Percentiles rank a stretch among this genome's conserved stretches.
phyloP scores from a whole-genome alignment of 2,797 vertebrate genomes.

The Carcharodon carcharias region DNA sequence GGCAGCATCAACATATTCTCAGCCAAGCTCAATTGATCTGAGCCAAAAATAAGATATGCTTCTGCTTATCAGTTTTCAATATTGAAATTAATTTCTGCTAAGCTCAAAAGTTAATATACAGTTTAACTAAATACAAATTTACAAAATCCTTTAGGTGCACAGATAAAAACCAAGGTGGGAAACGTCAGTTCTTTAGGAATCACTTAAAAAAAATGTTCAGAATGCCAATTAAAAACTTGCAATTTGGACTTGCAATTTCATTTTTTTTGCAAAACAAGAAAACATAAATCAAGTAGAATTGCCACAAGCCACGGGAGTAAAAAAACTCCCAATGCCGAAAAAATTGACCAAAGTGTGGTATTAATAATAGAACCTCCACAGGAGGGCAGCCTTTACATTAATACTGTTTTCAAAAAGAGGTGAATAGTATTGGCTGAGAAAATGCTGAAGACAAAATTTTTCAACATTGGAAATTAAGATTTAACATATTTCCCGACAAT shows the following conservation, averaged over 20 bases:
- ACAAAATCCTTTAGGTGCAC: neutral
- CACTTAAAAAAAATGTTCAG: neutral
- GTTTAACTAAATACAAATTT: neutral
- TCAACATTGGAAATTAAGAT: neutral
- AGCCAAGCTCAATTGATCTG: neutral
- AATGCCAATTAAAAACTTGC: neutral
- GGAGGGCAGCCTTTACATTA: slow-evolving; percentile 7
- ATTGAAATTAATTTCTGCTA: neutral
- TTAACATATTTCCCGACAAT: neutral
- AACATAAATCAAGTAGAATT: neutral
- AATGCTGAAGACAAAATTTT: neutral
- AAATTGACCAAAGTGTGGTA: neutral
- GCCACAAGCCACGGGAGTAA: neutral
- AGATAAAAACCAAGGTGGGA: neutral
- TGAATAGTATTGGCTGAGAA: neutral
- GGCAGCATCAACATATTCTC: neutral
- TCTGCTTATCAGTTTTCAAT: neutral
- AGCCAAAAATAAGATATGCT: neutral
- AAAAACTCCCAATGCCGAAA: too few species aligned
- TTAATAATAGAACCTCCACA: neutral
- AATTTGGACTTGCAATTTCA: neutral
- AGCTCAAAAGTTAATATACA: neutral
- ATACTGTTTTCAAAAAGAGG: neutral
- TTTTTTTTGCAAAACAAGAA: neutral
- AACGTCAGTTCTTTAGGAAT: neutral